Conservation (phyloP, 2,888 invertebrate species). For the Cheilosia pagana region DNA sequence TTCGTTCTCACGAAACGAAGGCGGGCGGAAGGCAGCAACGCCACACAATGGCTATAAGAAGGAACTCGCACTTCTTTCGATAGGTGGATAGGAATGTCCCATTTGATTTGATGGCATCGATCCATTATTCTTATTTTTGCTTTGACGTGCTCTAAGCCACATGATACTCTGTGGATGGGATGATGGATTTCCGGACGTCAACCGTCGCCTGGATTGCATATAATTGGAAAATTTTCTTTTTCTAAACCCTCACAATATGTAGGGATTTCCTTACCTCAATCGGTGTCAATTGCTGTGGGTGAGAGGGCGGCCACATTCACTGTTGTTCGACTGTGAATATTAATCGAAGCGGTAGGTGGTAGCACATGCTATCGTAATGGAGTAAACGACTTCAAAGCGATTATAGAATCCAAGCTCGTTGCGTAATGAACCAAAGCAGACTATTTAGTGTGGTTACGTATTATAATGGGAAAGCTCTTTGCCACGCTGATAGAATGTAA, state of each 20-base stretch:
- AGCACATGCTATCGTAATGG: no score
- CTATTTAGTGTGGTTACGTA: no score
- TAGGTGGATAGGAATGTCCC: constrained; percentile 52
- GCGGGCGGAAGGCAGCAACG: neutral
- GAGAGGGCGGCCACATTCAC: no score
- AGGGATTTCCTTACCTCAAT: constrained; percentile 39
- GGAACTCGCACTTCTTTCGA: constrained; percentile 56
- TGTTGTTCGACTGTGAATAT: no score
- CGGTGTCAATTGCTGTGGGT: constrained; percentile 31
- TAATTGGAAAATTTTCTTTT: constrained; percentile 56
- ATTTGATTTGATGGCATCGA: constrained; percentile 73
- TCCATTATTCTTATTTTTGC: constrained; percentile 69
- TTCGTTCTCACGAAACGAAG: neutral
- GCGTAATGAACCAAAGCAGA: no score
- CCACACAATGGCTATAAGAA: constrained; percentile 53
- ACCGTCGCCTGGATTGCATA: constrained; percentile 57
- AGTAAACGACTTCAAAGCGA: no score
- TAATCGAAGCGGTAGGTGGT: no score
- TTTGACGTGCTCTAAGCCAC: constrained; percentile 71
- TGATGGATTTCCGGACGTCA: constrained; percentile 66
- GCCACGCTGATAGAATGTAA: neutral
- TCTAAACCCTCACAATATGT: neutral
- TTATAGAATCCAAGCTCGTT: no score
- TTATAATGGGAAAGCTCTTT: no score
- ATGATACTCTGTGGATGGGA: constrained; percentile 55